Conservation (phyloP, 2,113 vertebrate genomes). For the Serilophus lunatus region DNA sequence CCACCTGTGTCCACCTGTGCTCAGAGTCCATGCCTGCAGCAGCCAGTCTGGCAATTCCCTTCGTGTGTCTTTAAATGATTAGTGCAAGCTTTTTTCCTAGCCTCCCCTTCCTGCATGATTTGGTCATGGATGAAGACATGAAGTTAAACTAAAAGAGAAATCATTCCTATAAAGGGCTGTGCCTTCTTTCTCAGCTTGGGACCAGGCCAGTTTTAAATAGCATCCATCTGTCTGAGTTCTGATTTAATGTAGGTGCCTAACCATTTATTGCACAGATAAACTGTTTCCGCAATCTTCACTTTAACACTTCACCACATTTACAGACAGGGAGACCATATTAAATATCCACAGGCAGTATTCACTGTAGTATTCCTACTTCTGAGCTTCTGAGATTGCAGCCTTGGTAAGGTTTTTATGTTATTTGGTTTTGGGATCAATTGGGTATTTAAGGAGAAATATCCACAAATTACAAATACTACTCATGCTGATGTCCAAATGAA, state of each 20-base stretch:
- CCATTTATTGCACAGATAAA: constrained; percentile 13
- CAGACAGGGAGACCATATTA: not conserved
- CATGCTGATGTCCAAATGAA: not conserved
- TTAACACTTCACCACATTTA: not conserved
- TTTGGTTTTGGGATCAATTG: not conserved
- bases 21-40: too few species aligned
- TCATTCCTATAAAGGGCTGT: not conserved
- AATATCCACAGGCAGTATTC: not conserved
- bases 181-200: not conserved
- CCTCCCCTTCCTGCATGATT: not conserved
- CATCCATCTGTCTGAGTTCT: not conserved
- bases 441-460: not conserved
- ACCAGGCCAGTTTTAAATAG: not conserved
- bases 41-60: too few species aligned
- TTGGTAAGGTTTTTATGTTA: not conserved
- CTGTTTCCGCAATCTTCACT: not conserved
- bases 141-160: not conserved
- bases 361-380: not conserved
- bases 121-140: not conserved
- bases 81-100: not conserved
- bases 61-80: not conserved
- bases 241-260: not conserved
- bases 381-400: not conserved
- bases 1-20: too few species aligned
- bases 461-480: not conserved